Base-by-base conservation (phyloP, 2,113 vertebrate genomes). In the Capra hircus region DNA sequence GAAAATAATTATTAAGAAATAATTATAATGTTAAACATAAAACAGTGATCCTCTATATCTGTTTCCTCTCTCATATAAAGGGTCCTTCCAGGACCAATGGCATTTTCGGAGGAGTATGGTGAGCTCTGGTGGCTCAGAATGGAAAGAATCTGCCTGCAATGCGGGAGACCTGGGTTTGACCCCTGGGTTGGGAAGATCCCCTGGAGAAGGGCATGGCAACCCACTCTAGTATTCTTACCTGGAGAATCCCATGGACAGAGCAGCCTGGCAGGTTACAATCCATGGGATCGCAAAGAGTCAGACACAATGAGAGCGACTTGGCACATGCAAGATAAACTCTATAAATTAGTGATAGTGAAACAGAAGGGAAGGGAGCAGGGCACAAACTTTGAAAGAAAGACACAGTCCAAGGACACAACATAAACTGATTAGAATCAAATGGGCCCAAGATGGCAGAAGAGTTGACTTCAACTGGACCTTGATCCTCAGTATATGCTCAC, bases 51-150 rank as follows among this genome's bases (percentile, higher is more conserved):
- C 12, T 81, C 4, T 14, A 0, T 21, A 40, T 64, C 4, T 55
- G 25, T 33, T 57, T 96, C 16, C 7, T 27, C 96, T 62, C 86
- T 19, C 71, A 89, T 64, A 50, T 21, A n/a, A 60, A 78, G 43
- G 45, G 1, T 90, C 78, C 36, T 95, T 95, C 30, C 3, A 50
- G 12, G 50, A 96, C 19, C 28, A 67, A 88, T 10, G 50, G 8
- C 8, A 17, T 36, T 67, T 95, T 86, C 55, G 97, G 97, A 97
- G 57, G 59, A 85, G 98, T 48, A 88, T 98, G 78, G 94, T 93
- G 94, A 97, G 7, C 74, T 98, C 97, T 40, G n/a, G 67, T 71
- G 67, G 67, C n/a, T 40, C n/a, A 40, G n/a, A 71, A 40, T 12
- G 10, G n/a, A 40, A 71, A 71, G n/a, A 71, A 23, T 71, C 19